A percentile compares a stretch with the other conserved stretches of the same genome.
Evolutionary conservation across 2,113 vertebrate species (phyloP).

Genomic region (Lamprologus tigripictilis): DNA sequence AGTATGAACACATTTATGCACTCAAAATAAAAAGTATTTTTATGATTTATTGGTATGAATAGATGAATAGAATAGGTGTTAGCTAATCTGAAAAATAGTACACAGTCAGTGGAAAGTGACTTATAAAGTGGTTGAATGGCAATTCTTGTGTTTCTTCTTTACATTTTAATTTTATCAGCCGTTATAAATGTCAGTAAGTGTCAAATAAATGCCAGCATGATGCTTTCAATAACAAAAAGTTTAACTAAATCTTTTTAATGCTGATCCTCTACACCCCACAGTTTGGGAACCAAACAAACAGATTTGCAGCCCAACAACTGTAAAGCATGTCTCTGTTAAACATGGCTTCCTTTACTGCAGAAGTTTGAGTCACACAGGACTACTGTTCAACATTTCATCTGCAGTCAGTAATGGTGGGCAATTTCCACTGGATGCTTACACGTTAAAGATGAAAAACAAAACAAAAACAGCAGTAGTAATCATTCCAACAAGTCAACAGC

Average conservation of each 20-base stretch:
- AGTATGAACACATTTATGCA: not conserved
- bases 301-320: not conserved
- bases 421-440: not conserved
- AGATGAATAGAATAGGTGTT: not conserved
- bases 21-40: not conserved
- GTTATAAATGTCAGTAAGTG: not conserved
- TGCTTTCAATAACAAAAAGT: not conserved
- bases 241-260: not conserved
- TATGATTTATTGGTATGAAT: not conserved
- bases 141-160: not conserved
- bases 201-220: not conserved
- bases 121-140: not conserved
- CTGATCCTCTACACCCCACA: not conserved
- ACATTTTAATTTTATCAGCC: not conserved
- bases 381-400: not conserved
- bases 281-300: not conserved
- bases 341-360: not conserved
- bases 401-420: not conserved
- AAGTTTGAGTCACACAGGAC: not conserved
- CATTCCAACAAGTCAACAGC: not conserved
- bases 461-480: not conserved
- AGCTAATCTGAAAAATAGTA: not conserved
- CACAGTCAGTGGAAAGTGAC: not conserved
- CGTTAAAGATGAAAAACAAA: slow-evolving; percentile 22
- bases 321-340: not conserved